phyloP scores from a whole-genome alignment of 2,888 invertebrate species.

The Ctena decussata region DNA sequence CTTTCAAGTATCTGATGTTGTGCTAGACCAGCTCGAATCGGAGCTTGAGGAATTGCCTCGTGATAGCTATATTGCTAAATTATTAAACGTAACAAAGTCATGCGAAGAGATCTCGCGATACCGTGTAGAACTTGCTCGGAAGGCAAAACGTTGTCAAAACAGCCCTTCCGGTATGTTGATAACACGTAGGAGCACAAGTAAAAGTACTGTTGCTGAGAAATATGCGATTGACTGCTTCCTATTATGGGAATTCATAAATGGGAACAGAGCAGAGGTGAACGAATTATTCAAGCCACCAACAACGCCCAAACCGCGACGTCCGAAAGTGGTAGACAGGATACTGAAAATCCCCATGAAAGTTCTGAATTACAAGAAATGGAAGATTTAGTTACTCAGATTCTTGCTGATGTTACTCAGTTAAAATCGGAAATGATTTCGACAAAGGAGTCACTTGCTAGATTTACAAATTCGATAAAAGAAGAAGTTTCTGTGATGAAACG shows the following conservation, averaged over 20 bases:
- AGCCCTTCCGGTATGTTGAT: not conserved
- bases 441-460: not conserved
- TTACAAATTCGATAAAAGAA: not conserved
- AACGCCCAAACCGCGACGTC: not conserved
- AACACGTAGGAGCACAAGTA: not conserved
- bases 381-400: too few species aligned
- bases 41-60: not conserved
- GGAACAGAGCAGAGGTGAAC: not conserved
- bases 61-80: not conserved
- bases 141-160: not conserved
- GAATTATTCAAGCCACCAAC: not conserved
- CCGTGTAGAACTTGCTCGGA: not conserved
- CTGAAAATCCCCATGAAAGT: not conserved
- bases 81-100: not conserved
- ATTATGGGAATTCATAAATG: not conserved
- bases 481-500: not conserved
- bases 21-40: not conserved
- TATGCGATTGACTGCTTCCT: not conserved
- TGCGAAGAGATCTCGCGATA: not conserved
- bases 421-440: not conserved
- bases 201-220: not conserved
- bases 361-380: not conserved
- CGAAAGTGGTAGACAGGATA: not conserved
- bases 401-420: not conserved
- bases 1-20: too few species aligned